These are phyloP conservation scores for Lutjanus argentimaculatus DNA, from an alignment of 2,797 vertebrate species.

Conservation along the genomic window DNA sequence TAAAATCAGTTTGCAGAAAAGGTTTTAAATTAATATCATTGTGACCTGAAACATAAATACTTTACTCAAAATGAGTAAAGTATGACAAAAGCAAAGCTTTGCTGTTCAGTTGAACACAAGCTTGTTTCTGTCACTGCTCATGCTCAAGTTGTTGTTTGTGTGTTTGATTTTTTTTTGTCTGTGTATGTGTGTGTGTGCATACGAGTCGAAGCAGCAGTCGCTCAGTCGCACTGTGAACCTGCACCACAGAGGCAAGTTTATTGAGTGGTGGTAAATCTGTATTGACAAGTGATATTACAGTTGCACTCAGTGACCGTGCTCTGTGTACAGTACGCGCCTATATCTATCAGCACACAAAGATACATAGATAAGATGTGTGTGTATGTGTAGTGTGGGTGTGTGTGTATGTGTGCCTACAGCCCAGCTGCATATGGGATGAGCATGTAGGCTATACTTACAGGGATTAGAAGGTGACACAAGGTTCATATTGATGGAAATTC, in stretches of 20 bases:
- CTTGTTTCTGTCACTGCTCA: background rate
- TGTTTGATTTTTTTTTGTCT: background rate
- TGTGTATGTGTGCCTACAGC: constrained; percentile 31
- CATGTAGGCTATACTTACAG: constrained; percentile 52
- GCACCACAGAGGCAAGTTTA: constrained; percentile 29
- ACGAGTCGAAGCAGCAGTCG: background rate
- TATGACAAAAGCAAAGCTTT: background rate
- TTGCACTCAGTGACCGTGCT: constrained; percentile 52
- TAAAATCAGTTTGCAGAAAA: constrained; percentile 7
- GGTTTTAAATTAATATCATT: background rate
- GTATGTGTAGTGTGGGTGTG: constrained; percentile 29
- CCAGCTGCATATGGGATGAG: constrained; percentile 34
- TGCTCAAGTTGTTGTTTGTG: constrained; percentile 3
- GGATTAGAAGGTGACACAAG: constrained; percentile 66
- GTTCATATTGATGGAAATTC: constrained; percentile 52
- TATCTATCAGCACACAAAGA: constrained; percentile 53
- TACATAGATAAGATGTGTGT: constrained; percentile 60
- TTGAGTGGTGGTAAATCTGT: constrained; percentile 39
- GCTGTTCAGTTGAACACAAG: no score
- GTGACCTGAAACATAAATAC: background rate
- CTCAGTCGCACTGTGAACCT: constrained; percentile 19
- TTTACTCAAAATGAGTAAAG: background rate
- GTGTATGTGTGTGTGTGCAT: background rate
- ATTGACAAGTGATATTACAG: constrained; percentile 58
- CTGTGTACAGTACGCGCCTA: constrained; percentile 29